These are phyloP conservation scores for Mythimna vitellina DNA, from an alignment of 2,888 invertebrate species.

Conservation along the genomic window DNA sequence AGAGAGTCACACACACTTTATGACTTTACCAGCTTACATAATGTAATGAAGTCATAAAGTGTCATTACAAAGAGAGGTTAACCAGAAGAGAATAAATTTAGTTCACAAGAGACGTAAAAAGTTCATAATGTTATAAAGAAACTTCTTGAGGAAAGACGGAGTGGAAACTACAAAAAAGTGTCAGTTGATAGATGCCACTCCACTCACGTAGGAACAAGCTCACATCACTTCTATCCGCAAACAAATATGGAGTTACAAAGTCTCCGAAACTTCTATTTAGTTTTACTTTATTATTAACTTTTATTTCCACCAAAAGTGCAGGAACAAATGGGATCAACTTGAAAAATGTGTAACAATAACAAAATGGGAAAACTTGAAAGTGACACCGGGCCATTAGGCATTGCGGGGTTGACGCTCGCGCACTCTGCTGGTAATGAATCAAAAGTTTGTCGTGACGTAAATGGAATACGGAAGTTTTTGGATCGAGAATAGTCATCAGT, in stretches of 20 bases:
- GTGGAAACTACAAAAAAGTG: conserved; percentile 43
- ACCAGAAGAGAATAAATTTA: conserved; percentile 17
- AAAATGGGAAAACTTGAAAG: conserved; percentile 82
- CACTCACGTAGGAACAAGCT: conserved; percentile 22
- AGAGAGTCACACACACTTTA: too few species aligned
- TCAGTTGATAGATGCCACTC: conserved; percentile 27
- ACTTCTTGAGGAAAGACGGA: conserved; percentile 9
- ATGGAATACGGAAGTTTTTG: conserved; percentile 70
- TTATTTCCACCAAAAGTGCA: conserved; percentile 72
- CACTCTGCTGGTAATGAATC: conserved; percentile 76
- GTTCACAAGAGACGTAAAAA: conserved; percentile 25
- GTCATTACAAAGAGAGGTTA: conserved; percentile 1
- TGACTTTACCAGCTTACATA: too few species aligned
- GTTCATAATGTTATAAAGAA: conserved; percentile 22
- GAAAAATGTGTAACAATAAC: conserved; percentile 84
- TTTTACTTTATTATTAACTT: conserved; percentile 76
- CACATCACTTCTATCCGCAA: conserved; percentile 38
- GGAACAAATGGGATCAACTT: conserved; percentile 82
- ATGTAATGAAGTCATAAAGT: not conserved
- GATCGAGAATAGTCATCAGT: conserved; percentile 63
- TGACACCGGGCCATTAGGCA: conserved; percentile 82
- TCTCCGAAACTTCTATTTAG: conserved; percentile 65
- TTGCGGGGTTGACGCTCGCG: conserved; percentile 66
- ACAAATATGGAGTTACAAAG: conserved; percentile 51
- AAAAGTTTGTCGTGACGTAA: conserved; percentile 74